phyloP scores from a whole-genome alignment of 2,888 invertebrate species.

The Drosophila falleni region DNA sequence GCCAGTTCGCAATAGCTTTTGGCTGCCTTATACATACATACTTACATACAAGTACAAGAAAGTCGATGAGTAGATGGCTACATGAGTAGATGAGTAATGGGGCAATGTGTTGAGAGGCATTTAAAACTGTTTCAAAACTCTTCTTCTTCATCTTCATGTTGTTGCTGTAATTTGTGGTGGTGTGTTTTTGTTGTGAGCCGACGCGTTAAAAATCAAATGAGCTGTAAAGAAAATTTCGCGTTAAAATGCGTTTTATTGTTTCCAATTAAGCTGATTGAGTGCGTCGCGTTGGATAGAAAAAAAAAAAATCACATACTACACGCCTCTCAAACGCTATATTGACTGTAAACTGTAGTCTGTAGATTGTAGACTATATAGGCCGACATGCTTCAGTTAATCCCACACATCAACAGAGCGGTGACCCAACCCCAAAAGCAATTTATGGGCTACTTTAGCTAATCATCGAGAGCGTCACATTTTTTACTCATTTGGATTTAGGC shows the following conservation, averaged over 20 bases:
- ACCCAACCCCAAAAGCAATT: conserved; percentile 55
- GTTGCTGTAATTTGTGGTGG: conserved; percentile 12
- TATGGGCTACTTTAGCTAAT: conserved; percentile 73
- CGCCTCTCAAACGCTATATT: conserved; percentile 14
- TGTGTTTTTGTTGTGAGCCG: conserved; percentile 22
- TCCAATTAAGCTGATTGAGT: conserved; percentile 75
- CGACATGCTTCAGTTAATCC: conserved; percentile 69
- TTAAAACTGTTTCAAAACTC: conserved; percentile 33
- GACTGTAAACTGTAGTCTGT: conserved; percentile 21
- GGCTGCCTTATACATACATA: conserved; percentile 21
- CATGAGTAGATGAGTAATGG: conserved; percentile 51
- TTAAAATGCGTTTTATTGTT: conserved; percentile 79
- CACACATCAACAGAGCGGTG: conserved; percentile 40
- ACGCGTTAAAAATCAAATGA: conserved; percentile 63
- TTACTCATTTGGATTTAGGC: conserved; percentile 12
- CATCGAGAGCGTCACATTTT: conserved; percentile 55
- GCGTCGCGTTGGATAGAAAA: conserved; percentile 31
- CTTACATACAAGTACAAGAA: conserved; percentile 18
- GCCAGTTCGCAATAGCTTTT: conserved; percentile 40
- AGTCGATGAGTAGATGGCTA: conserved; percentile 16
- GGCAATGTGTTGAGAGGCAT: conserved; percentile 40
- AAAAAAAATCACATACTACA: background rate
- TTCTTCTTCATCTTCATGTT: background rate
- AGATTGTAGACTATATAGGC: conserved; percentile 11
- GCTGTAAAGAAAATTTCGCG: conserved; percentile 74